A percentile compares a stretch with the other conserved stretches of the same genome.
phyloP scores from a whole-genome alignment of 2,797 vertebrate species.

The Amblyopsis hoosieri region DNA sequence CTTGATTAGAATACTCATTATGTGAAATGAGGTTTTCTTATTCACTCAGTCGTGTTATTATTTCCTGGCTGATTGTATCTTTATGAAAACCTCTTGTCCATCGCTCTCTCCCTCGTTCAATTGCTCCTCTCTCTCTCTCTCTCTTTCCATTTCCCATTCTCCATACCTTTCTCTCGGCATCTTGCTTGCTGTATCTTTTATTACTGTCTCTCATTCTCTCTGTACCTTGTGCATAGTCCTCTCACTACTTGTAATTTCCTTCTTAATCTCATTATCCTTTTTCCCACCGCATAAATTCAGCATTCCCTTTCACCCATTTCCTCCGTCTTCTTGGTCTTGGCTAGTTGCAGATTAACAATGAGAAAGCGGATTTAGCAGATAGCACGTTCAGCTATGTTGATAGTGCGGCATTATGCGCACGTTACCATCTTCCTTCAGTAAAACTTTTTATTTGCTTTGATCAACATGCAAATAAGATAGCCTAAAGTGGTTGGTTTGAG shows the following conservation, averaged over 20 bases:
- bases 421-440: too few relatives aligned
- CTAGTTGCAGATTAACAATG: constrained; percentile 59
- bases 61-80: constrained; percentile 71
- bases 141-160: constrained; percentile 35
- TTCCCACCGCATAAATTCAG: constrained; percentile 45
- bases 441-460: too few relatives aligned
- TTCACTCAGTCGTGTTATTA: constrained; percentile 76
- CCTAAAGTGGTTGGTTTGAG: too few relatives aligned
- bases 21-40: constrained; percentile 76
- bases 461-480: too few relatives aligned
- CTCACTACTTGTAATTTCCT: constrained; percentile 71
- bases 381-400: too few relatives aligned
- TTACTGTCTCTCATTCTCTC: constrained; percentile 53
- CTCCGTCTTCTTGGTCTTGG: constrained; percentile 49
- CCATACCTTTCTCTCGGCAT: constrained; percentile 37
- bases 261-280: constrained; percentile 72
- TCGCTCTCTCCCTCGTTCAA: constrained; percentile 18
- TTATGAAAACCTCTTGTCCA: constrained; percentile 48
- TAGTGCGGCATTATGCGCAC: too few relatives aligned
- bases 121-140: constrained; percentile 12
- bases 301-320: constrained; percentile 42
- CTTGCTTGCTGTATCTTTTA: constrained; percentile 39
- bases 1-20: constrained; percentile 82
- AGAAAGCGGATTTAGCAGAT: constrained; percentile 14
- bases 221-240: constrained; percentile 51